These are phyloP conservation scores for Cylloceria caligata DNA, from an alignment of 2,888 invertebrate genomes.

Conservation along the genomic window DNA sequence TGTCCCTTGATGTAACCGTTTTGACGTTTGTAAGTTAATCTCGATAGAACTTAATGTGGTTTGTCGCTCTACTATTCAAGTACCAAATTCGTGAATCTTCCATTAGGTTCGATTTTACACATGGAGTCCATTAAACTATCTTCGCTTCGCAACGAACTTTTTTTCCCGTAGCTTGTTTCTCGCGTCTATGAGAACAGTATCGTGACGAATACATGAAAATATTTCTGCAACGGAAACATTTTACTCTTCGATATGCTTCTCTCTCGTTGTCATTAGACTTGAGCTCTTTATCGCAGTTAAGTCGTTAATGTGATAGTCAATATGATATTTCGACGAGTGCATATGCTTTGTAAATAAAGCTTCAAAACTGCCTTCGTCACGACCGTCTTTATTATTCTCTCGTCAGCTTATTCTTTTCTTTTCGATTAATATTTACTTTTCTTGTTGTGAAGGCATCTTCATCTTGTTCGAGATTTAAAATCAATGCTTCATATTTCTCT, in stretches of 20 bases:
- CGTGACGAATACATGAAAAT: slow-evolving; percentile 8
- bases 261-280: neutral
- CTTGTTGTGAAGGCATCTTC: slow-evolving; percentile 26
- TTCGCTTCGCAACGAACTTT: slow-evolving; percentile 6
- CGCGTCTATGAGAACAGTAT: neutral
- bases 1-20: slow-evolving; percentile 7
- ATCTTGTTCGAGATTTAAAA: slow-evolving; percentile 28
- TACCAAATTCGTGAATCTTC: slow-evolving; percentile 24
- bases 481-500: slow-evolving; percentile 17
- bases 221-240: slow-evolving; percentile 10
- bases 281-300: neutral
- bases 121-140: slow-evolving; percentile 4
- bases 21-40: slow-evolving; percentile 3
- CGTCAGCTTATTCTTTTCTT: slow-evolving; percentile 17
- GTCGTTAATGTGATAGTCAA: too few species aligned
- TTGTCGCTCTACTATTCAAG: slow-evolving; percentile 16
- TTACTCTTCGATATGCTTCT: neutral
- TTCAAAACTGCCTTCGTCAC: neutral
- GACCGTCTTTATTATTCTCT: too few species aligned
- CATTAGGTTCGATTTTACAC: neutral
- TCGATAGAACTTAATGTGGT: slow-evolving; percentile 6
- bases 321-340: neutral
- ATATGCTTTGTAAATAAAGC: slow-evolving; percentile 21
- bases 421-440: slow-evolving; percentile 32
- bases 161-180: neutral